phyloP scores from a whole-genome alignment of 2,888 invertebrate genomes.

The Anarsia innoxiella region DNA sequence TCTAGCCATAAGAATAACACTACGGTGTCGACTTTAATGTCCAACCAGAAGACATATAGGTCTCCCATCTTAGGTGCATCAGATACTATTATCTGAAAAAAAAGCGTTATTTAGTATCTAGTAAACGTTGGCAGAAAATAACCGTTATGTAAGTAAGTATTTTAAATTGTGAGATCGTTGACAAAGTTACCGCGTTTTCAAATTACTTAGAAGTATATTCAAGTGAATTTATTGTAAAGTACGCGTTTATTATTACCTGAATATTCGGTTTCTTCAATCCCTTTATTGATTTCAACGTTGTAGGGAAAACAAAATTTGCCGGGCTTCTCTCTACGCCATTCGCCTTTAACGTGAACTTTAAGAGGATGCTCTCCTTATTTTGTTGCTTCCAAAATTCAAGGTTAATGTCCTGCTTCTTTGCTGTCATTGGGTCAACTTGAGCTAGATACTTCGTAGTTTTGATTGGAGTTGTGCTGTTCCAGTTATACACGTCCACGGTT shows the following conservation, averaged over 20 bases:
- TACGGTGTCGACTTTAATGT: conserved; percentile 9
- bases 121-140: too few relatives aligned
- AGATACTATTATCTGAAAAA: conserved; percentile 39
- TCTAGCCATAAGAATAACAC: conserved; percentile 82
- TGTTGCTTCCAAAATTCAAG: conserved; percentile 35
- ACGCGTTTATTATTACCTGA: conserved; percentile 66
- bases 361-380: conserved; percentile 41
- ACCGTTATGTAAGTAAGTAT: too few relatives aligned
- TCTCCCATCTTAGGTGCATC: conserved; percentile 16
- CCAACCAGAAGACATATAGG: conserved; percentile 1
- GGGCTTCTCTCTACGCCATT: conserved; percentile 66
- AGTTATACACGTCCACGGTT: conserved; percentile 75
- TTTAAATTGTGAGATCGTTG: too few relatives aligned
- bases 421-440: conserved; percentile 33
- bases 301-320: conserved; percentile 80
- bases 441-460: conserved; percentile 35
- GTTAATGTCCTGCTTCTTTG: conserved; percentile 38
- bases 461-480: conserved; percentile 64
- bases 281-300: conserved; percentile 67
- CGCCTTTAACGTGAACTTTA: conserved; percentile 69
- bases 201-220: too few relatives aligned
- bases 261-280: conserved; percentile 73
- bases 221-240: too few relatives aligned
- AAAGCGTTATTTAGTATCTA: too few relatives aligned
- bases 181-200: too few relatives aligned